phyloP scores from a whole-genome alignment of 1,140 invertebrate genomes.

The Drosophila pandora region DNA sequence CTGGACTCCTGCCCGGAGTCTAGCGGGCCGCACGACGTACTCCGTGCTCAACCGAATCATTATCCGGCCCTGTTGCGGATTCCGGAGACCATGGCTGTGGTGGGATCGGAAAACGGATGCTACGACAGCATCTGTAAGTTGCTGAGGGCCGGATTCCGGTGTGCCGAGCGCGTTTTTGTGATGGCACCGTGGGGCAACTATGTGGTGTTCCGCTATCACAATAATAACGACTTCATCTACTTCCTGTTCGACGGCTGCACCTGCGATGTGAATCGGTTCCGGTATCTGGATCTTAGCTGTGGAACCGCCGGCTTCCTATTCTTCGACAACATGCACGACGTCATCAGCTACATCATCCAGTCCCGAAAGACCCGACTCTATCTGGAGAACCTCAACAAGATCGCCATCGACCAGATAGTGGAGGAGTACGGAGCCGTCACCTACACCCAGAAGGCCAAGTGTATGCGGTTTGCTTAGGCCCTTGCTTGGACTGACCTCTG shows the following conservation, averaged over 20 bases:
- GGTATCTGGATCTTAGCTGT: constrained; percentile 75
- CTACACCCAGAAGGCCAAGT: constrained; percentile 73
- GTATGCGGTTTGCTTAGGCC: constrained; percentile 64
- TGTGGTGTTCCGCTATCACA: constrained; percentile 75
- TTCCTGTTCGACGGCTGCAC: constrained; percentile 80
- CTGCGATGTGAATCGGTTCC: constrained; percentile 78
- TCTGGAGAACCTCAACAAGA: constrained; percentile 72
- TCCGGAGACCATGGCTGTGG: constrained; percentile 78
- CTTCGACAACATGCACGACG: constrained; percentile 70
- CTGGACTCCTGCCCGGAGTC: constrained; percentile 66
- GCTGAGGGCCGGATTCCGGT: constrained; percentile 73
- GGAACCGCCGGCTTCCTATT: constrained; percentile 77
- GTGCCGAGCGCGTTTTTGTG: constrained; percentile 75
- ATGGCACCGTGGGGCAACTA: constrained; percentile 83
- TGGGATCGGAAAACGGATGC: constrained; percentile 78
- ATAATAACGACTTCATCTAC: constrained; percentile 68
- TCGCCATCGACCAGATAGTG: constrained; percentile 72
- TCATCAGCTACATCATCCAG: constrained; percentile 78
- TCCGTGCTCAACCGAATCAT: constrained; percentile 71
- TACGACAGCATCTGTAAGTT: constrained; percentile 82
- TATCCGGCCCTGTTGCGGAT: constrained; percentile 73
- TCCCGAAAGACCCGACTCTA: constrained; percentile 71
- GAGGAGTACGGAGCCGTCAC: constrained; percentile 74
- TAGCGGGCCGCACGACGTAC: constrained; percentile 58
- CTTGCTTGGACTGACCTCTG: neutral